Base-by-base conservation (phyloP, 2,888 invertebrate species). In the Silvanus unidentatus region DNA sequence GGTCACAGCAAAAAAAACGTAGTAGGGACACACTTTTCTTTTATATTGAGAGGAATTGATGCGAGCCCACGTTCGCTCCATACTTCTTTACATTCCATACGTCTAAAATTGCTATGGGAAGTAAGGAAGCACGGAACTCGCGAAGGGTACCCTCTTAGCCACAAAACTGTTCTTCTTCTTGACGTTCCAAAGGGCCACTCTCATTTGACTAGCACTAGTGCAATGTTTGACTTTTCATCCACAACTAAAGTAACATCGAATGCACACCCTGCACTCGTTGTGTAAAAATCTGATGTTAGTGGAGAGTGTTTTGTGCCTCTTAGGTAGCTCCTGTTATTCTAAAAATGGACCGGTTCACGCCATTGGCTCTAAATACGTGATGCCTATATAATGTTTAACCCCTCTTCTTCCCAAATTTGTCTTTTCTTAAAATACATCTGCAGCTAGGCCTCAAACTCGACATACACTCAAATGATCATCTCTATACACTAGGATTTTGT, bases 31-130 rank as follows among this genome's bases (percentile, higher is more conserved):
- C 8, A 22, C 3, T 22, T 22, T 22, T 22, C 8, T 22, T 8
- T 22, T 22, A 5, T 22, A 22, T 22, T 22, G 4, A 4, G 3
- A 8, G 32, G 32, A 32, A 12, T 12, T 32, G 32, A 8, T 12
- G 32, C n/a, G 13, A 47, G 57, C 68, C 68, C 16, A 57, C 63
- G 64, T 64, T 65, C 77, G 84, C 86, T 86, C 88, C 88, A 88
- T 88, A 91, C 90, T 92, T 92, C 92, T 91, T 91, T 91, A 91
- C 91, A 91, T 92, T 92, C 91, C 91, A 91, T 91, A 91, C 76
- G 82, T 81, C 75, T 68, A 75, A 79, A 77, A 72, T 73, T 77
- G 85, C 86, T 90, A 89, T 89, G 89, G 88, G 87, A 88, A 88
- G 88, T 88, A 89, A 89, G 86, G 89, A 90, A 90, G 90, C 86